Conservation (phyloP, 2,888 invertebrate genomes). For the Agriotes lineatus region DNA sequence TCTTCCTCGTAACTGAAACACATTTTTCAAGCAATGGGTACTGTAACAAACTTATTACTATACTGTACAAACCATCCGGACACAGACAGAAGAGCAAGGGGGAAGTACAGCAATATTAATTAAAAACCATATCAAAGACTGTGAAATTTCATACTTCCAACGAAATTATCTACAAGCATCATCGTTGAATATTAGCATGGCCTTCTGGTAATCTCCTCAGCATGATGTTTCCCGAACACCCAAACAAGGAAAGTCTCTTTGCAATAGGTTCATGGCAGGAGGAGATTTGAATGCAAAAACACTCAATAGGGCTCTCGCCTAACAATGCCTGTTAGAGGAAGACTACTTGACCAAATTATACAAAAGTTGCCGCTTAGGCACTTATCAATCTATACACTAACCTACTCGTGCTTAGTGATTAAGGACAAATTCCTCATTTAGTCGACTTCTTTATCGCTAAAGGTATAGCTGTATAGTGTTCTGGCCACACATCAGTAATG, state of each 20-base stretch:
- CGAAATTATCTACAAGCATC: not conserved
- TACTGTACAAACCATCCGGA: not conserved
- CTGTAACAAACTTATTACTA: too few species aligned
- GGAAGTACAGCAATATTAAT: not conserved
- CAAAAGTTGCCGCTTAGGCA: not conserved
- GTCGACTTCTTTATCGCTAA: conserved; percentile 2
- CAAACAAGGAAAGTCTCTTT: not conserved
- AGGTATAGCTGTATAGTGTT: not conserved
- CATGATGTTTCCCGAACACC: not conserved
- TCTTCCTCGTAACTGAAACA: not conserved
- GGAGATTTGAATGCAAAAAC: not conserved
- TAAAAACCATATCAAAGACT: not conserved
- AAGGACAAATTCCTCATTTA: not conserved
- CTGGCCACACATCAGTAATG: not conserved
- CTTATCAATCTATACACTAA: not conserved
- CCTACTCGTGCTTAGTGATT: not conserved
- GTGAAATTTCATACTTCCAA: not conserved
- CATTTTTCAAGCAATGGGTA: not conserved
- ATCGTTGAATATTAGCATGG: not conserved
- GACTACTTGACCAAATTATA: not conserved
- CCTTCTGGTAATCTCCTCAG: not conserved
- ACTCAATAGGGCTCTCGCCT: not conserved
- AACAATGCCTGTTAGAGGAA: not conserved
- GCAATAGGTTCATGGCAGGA: not conserved
- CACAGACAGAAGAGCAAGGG: not conserved